Evolutionary conservation across 2,113 vertebrate species (phyloP), one percentile per base, ranked within the genome.

Genomic region (Ranitomeya imitator): DNA sequence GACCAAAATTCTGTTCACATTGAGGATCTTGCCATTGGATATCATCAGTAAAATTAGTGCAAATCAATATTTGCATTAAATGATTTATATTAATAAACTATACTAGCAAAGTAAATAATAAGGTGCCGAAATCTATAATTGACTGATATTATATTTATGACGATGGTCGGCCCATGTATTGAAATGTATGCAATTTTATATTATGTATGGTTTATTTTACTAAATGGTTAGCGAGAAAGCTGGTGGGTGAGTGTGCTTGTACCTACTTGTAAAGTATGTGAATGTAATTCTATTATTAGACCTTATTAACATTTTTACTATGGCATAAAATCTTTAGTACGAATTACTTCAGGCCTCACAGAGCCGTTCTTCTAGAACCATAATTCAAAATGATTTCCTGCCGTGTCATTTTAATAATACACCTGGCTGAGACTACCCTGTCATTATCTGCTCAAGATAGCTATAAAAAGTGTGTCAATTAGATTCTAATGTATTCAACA

Each of bases 391-490:
- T 88, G 69, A 88, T 83, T 80, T 88, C 86, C 79, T 83, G 79
- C 79, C 19, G 57, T 88, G 79, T 76, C 71, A 88, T 88, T 88
- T 88, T 88, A 74, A 77, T 83, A 83, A 83, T 88, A 88, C 69
- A 88, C 80, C 87, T 88, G 80, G 55, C 57, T 76, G 71, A 83
- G 51, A 84, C 80, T 78, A 78, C 67, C 71, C 69, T 88, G 67
- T 82, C 80, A 88, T 88, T 88, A 88, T 88, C 71, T 88, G 80
- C 78, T 83, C 69, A 84, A 83, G 69, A 84, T 77, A 65, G 87
- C 87, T 63, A 88, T 88, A 88, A 88, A 83, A 76, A 77, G 87
- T 55, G n/a, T 88, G 87, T 77, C 87, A 84, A 88, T 88, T 88
- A 83, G 78, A 57, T 55, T 88, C 87, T 88, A 88, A 88, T 84